phyloP scores from a whole-genome alignment of 1,140 invertebrate genomes.

The Oncopeltus fasciatus region DNA sequence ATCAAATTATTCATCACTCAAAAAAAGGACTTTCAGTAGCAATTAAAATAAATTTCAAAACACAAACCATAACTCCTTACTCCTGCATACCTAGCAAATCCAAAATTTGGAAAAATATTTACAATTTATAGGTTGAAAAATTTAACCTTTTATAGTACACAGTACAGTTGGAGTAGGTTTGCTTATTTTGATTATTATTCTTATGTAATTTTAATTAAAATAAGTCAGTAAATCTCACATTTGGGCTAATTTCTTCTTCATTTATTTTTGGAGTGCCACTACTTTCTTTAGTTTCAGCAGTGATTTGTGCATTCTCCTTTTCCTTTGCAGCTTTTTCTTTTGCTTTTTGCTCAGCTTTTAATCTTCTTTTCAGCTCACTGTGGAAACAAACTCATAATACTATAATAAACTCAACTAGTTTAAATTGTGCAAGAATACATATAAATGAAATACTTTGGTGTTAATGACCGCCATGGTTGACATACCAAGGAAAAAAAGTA shows the following conservation, averaged over 20 bases:
- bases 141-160: too few species aligned
- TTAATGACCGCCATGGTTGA: neutral
- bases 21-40: too few species aligned
- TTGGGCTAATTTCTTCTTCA: conserved; percentile 81
- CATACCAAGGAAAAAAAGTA: neutral
- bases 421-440: neutral
- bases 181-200: too few species aligned
- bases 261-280: conserved; percentile 32
- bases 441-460: neutral
- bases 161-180: too few species aligned
- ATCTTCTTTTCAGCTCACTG: conserved; percentile 82
- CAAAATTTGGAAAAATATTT: neutral
- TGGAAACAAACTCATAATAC: conserved; percentile 16
- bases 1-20: too few species aligned
- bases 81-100: too few species aligned
- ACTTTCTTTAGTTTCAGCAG: conserved; percentile 28
- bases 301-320: conserved; percentile 33
- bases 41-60: too few species aligned
- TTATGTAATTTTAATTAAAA: neutral
- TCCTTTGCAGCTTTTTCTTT: conserved; percentile 85
- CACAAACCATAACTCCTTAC: too few species aligned
- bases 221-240: conserved; percentile 40
- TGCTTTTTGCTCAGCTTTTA: conserved; percentile 83
- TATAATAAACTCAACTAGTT: neutral
- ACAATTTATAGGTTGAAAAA: neutral